These are phyloP conservation scores for Pyrocephalus nanus DNA, from an alignment of 2,797 vertebrate species.

Conservation along the genomic window DNA sequence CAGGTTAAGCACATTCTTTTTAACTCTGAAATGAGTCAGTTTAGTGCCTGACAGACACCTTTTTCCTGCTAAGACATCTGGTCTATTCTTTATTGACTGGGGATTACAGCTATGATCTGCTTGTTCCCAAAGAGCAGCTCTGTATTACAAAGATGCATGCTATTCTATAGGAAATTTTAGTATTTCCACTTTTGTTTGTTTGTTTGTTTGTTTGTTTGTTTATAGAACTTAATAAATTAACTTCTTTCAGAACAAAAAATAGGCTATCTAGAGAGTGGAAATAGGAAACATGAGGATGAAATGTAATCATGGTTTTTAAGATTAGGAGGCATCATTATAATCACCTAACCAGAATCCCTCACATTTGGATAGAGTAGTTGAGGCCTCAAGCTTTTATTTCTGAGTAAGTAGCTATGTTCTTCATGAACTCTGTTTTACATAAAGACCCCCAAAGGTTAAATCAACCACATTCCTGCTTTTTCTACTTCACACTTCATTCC, in stretches of 20 bases:
- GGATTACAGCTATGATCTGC: neutral
- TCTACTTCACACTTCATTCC: neutral
- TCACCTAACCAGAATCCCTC: neutral
- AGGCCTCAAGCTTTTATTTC: neutral
- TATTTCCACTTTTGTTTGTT: neutral
- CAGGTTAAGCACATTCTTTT: neutral
- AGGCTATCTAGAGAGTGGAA: neutral
- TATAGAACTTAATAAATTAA: neutral
- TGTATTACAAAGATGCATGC: neutral
- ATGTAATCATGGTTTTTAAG: neutral
- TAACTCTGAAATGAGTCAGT: neutral
- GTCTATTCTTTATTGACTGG: neutral
- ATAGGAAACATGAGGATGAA: neutral
- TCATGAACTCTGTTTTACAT: neutral
- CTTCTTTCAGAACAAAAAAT: neutral
- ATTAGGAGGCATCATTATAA: neutral
- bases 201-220: neutral
- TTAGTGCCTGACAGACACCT: neutral
- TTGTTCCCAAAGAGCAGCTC: neutral
- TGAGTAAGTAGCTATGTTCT: neutral
- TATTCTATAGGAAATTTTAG: neutral
- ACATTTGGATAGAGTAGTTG: neutral
- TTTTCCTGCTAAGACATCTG: neutral
- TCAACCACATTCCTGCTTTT: neutral
- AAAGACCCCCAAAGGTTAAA: neutral